Conservation (phyloP, 1,140 invertebrate genomes). For the Ridgeia piscesae region DNA sequence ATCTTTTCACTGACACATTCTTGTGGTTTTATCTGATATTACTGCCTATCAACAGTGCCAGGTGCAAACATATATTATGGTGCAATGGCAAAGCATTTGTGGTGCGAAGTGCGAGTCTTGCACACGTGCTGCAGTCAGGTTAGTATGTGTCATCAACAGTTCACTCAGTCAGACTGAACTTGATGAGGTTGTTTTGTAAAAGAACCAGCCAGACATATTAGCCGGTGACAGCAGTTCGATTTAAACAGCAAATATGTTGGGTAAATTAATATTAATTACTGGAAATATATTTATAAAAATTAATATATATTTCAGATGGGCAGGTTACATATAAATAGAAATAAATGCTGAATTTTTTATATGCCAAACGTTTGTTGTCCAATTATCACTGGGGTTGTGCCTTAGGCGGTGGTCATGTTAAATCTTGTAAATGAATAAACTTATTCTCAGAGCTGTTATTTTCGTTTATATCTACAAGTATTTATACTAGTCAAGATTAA, state of each 20-base stretch:
- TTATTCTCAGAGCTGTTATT: too few species aligned
- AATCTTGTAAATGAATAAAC: too few species aligned
- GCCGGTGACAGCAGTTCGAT: not conserved
- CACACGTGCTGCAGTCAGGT: not conserved
- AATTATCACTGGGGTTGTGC: too few species aligned
- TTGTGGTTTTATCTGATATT: not conserved
- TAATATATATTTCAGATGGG: too few species aligned
- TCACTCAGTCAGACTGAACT: not conserved
- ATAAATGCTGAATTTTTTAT: too few species aligned
- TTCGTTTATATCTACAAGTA: conserved; percentile 1
- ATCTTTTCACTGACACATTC: not conserved
- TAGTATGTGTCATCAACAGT: not conserved
- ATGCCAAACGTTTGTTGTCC: too few species aligned
- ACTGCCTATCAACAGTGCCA: not conserved
- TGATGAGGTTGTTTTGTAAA: not conserved
- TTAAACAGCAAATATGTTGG: not conserved
- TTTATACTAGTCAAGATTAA: not conserved
- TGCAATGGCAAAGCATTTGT: not conserved
- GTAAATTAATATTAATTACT: too few species aligned
- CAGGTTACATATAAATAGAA: too few species aligned
- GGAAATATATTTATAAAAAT: too few species aligned
- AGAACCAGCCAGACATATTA: not conserved
- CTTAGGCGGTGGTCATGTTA: too few species aligned
- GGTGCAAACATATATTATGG: not conserved
- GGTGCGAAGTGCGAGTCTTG: not conserved